Conservation (phyloP, 2,797 vertebrate species). For the Chaetodon trifasciatus region DNA sequence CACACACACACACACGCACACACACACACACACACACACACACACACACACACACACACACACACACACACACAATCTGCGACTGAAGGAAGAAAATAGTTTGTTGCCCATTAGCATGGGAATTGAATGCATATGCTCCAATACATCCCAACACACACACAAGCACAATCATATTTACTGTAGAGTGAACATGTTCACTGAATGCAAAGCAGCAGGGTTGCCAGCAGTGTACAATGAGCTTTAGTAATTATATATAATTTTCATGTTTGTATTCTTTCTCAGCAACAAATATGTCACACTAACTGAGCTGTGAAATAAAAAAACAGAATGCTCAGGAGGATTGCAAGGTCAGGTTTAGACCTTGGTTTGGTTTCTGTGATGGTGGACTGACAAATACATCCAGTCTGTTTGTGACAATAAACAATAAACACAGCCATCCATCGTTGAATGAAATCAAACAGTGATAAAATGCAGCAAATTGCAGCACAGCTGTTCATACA, state of each 20-base stretch:
- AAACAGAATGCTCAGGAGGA: conserved; percentile 3
- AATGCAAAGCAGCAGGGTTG: conserved; percentile 24
- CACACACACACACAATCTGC: conserved; percentile 13
- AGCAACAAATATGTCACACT: neutral
- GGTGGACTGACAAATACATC: neutral
- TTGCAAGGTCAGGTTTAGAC: conserved; percentile 7
- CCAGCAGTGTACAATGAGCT: neutral
- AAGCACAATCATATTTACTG: neutral
- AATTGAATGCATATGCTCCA: conserved; percentile 37
- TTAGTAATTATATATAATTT: conserved; percentile 14
- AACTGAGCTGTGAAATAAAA: conserved; percentile 22
- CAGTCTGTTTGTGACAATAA: conserved; percentile 15
- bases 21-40: conserved; percentile 30
- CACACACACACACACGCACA: conserved; percentile 19
- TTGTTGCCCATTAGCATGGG: conserved; percentile 46
- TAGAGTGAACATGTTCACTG: conserved; percentile 3
- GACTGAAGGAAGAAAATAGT: conserved; percentile 29
- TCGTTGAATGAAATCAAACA: neutral
- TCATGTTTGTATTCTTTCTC: conserved; percentile 12
- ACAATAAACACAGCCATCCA: conserved; percentile 13
- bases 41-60: conserved; percentile 6
- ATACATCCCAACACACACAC: conserved; percentile 24
- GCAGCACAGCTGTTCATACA: conserved; percentile 50
- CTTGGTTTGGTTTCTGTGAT: conserved; percentile 3
- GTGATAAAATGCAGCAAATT: neutral